Evolutionary conservation across 1,140 invertebrate genomes (phyloP).

Genomic region (Fopius arisanus): DNA sequence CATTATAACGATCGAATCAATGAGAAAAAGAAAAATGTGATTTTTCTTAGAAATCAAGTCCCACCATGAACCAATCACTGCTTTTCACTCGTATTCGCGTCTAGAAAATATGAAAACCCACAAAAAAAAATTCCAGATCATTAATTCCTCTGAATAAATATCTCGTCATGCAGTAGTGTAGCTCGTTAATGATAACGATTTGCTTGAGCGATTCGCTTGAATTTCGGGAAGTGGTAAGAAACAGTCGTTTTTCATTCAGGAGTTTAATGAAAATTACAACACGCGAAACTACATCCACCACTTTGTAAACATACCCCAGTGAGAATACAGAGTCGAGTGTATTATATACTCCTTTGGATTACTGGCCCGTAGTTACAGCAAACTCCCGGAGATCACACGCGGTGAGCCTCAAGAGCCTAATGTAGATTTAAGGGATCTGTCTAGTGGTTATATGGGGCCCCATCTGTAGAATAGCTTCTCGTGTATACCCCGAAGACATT

Average conservation of each 20-base stretch:
- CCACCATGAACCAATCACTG: no score
- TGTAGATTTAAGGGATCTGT: slow-evolving; percentile 19
- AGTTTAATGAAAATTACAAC: slow-evolving; percentile 8
- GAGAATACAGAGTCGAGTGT: background rate
- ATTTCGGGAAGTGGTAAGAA: no score
- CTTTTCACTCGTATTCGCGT: no score
- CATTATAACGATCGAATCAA: no score
- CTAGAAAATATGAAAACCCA: no score
- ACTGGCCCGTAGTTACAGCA: background rate
- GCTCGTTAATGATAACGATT: no score
- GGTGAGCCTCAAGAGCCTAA: slow-evolving; percentile 17
- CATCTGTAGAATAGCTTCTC: slow-evolving; percentile 12
- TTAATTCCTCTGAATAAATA: no score
- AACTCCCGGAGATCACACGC: slow-evolving; percentile 13
- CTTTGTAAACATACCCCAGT: slow-evolving; percentile 10
- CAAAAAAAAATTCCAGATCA: no score
- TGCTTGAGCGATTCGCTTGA: no score
- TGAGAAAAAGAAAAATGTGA: no score
- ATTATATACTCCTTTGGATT: slow-evolving; percentile 11
- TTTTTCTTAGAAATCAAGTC: no score
- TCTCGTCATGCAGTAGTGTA: no score
- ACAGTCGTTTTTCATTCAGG: background rate
- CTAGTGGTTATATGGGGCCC: slow-evolving; percentile 1
- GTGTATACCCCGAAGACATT: background rate
- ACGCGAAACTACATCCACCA: background rate